Conservation (phyloP, 2,797 vertebrate genomes). For the Lepidocolaptes lacrymiger region DNA sequence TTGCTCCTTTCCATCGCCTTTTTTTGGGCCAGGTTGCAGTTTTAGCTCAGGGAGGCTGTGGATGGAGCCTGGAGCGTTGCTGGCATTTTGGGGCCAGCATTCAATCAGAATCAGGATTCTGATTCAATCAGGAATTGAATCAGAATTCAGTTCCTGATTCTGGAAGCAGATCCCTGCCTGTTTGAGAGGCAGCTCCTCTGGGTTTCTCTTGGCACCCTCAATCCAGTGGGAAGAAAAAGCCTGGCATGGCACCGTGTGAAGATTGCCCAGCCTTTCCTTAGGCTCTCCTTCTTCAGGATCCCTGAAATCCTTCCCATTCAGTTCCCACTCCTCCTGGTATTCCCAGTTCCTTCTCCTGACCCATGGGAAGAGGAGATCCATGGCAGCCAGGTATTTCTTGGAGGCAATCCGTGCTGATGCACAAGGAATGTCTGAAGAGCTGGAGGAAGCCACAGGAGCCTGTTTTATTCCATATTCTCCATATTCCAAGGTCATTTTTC, state of each 20-base stretch:
- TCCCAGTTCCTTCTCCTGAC: neutral
- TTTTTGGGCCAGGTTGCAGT: accelerated
- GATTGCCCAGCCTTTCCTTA: neutral
- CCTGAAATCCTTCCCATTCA: neutral
- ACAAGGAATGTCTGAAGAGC: neutral
- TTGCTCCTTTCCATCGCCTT: neutral
- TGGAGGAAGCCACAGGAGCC: neutral
- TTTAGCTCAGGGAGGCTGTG: accelerated
- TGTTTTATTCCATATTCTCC: neutral
- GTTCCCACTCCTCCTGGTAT: neutral
- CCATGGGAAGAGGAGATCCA: neutral
- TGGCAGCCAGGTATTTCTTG: neutral
- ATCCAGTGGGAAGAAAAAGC: neutral
- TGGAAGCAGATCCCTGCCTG: neutral
- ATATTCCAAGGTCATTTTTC: neutral
- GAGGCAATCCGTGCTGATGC: neutral
- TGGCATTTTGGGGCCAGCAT: neutral
- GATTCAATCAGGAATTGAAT: no score
- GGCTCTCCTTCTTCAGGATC: neutral
- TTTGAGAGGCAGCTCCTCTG: neutral
- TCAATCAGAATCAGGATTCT: no score
- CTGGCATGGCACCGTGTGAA: neutral
- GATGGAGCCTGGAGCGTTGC: accelerated
- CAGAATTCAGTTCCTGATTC: no score
- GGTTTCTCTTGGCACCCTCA: neutral